phyloP scores from a whole-genome alignment of 2,113 vertebrate genomes.

The Megalops atlanticus region DNA sequence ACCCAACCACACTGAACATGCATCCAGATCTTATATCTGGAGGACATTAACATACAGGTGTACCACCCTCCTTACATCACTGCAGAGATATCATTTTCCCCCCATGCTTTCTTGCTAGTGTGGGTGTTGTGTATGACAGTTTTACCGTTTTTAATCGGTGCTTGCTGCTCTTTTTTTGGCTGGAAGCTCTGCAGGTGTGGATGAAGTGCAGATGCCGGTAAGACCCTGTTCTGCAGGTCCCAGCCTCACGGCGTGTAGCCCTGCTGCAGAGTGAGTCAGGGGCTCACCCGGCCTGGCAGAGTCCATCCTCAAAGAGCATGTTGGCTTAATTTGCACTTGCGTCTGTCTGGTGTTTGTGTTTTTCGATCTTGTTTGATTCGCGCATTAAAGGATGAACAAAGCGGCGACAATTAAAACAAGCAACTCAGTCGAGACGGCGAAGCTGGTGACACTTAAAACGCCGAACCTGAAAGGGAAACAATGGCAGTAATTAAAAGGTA shows the following conservation, averaged over 20 bases:
- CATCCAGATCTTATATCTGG: no score
- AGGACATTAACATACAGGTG: no score
- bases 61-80: neutral
- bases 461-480: slow-evolving; percentile 23
- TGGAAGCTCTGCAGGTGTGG: neutral
- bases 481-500: slow-evolving; percentile 28
- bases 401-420: neutral
- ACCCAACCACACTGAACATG: no score
- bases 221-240: neutral
- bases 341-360: neutral
- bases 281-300: neutral
- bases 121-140: no score
- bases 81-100: neutral
- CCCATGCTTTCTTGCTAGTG: no score
- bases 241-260: neutral
- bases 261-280: neutral
- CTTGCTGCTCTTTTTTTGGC: neutral
- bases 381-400: neutral
- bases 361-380: slow-evolving; percentile 16
- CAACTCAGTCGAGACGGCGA: neutral
- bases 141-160: no score
- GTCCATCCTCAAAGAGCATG: neutral
- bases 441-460: slow-evolving; percentile 18
- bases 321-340: neutral
- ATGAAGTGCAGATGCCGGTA: neutral